Evolutionary conservation across 1,140 invertebrate genomes (phyloP), one percentile per base, ranked within the genome.

Genomic region (Harlomillsia oculata): DNA sequence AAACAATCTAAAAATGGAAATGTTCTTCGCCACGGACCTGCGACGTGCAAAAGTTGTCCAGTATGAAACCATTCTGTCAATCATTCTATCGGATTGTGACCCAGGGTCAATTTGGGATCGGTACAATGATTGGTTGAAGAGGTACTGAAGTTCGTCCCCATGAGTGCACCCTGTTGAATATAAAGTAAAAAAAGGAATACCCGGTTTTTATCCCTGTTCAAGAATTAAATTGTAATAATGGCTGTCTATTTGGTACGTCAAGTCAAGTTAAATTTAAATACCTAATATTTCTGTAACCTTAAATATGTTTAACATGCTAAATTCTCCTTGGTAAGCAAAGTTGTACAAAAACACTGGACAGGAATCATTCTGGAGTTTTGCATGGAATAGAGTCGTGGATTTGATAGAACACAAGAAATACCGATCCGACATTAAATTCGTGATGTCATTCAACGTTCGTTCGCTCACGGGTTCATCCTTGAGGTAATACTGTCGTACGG

Each of bases 81-180:
- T 53, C 14, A 62, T 44, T 11, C 20, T 29, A 3, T 58, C 56
- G 0, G 29, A 32, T 20, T 48, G 20, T 2, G 54, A 52, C n/a
- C 30, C 54, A 3, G 37, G 16, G 0, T 21, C n/a, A 18, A 48
- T 48, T 23, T 51, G 45, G 5, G 56, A 56, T 18, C 26, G 37
- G n/a, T 37, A 53, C 21, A 36, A 41, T n/a, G 30, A 26, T 29
- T 52, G 40, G 14, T 62, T 46, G 9, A 62, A 36, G 1, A 57
- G 37, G 29, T 57, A 57, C 50, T 62, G 60, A 6, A 62, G 29
- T 36, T 62, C 60, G 44, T 62, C 60, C 18, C 43, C 41, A n/a
- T 56, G 49, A 2, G 40, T 9, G 48, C 40, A 39, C 36, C 32
- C 45, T 32, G 4, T 16, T 32, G 11, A 34, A 28, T 43, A 18